Base-by-base conservation (phyloP, 2,888 invertebrate species). In the Synergus itoensis region DNA sequence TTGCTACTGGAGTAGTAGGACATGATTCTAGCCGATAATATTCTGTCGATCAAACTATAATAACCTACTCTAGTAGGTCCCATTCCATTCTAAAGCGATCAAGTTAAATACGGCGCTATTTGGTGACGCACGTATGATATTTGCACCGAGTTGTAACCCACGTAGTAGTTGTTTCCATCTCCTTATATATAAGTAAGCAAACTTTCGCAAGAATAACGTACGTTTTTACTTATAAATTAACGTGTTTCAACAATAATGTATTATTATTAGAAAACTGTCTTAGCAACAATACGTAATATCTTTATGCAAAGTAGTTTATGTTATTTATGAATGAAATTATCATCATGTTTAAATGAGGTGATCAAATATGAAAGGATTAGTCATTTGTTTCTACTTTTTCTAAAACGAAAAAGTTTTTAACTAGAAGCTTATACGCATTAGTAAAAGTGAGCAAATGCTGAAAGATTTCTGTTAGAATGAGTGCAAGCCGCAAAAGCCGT, bases 41-140 rank as follows among this genome's bases (percentile, higher is more conserved):
- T 82, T 81, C 83, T 84, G 85, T 84, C 86, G 80, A 86, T 86
- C 87, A 85, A 78, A 79, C 79, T 80, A 82, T 80, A 78, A 83
- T 76, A 79, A 57, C 77, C 67, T 81, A 79, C 76, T 41, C 73
- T 75, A 82, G 82, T 82, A 80, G 80, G 77, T 84, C 75, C 81
- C 82, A 78, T 81, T 83, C 78, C 65, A 57, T 14, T 28, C 48
- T 65, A 81, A 80, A 77, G 80, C 82, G 82, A 85, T 82, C 81
- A 77, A 82, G 82, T 84, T 41, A 76, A 57, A 77, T 63, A 65
- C 53, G 73, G 77, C 67, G 78, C 28, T 82, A 82, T 86, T 86
- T 81, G 79, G 69, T 82, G 83, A 83, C 75, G 82, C 83, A 84
- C 85, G 79, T 75, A 80, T 77, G 77, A 83, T 80, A 80, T 77